Evolutionary conservation across 2,797 vertebrate species (phyloP), one percentile per base, ranked within the genome.

Genomic region (Amblyopsis hoosieri): DNA sequence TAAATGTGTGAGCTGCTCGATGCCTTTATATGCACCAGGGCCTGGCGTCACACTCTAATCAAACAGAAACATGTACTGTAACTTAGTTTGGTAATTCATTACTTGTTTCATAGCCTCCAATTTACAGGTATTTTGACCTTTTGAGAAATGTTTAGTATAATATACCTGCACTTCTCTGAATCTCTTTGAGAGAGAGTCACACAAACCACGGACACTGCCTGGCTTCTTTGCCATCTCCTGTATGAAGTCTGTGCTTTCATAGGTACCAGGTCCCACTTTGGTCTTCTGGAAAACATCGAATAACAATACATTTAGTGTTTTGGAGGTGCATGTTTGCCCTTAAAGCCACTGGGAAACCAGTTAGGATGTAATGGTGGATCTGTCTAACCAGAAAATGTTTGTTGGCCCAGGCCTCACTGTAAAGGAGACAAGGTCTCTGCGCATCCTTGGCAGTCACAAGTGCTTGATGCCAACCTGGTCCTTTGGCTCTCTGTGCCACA

Each of bases 21-120:
- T 83, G 37, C 82, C 80, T 1, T 88, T 85, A 0, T 93, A 93
- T 15, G 74, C 85, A 2, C 93, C 91, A 0, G 91, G 92, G 8
- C 91, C 90, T 0, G 93, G 93, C 12, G 83, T 85, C 63, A 61
- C 78, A 64, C 85, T 87, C 92, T 94, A 54, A 3, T 69, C 60
- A 47, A 48, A 50, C 45, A 60, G 46, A 75, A 0, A 0, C 51
- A 37, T 4, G 57, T 4, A 55, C 23, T 23, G 14, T 46, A 3
- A 59, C 23, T 52, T 42, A 51, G 33, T 12, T 12, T 3, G 48
- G 45, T 12, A 56, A 49, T 49, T 2, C 19, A 14, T 59, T 46
- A 29, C 31, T 47, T 49, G 31, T 50, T 46, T 8, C 33, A 59
- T 23, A 13, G 11, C 4, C 23, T 15, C 23, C 12, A 47, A 13